Evolutionary conservation across 2,888 invertebrate genomes (phyloP).

Genomic region (Abrostola triplasia): DNA sequence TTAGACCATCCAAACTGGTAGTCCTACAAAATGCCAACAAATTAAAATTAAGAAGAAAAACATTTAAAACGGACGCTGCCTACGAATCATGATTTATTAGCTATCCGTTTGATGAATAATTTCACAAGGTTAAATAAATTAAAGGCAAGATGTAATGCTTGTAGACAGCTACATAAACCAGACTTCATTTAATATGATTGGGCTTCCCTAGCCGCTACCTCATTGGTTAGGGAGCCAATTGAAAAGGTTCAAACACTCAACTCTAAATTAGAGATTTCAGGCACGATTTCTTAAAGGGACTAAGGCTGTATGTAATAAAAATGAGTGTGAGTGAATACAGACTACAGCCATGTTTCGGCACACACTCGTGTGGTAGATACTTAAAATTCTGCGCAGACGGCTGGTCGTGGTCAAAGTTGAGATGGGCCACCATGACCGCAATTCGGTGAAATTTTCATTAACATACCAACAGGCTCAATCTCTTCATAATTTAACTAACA

Average conservation of each 20-base stretch:
- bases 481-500: too few relatives aligned
- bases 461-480: too few relatives aligned
- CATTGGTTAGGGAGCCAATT: not conserved
- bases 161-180: not conserved
- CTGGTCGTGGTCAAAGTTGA: too few relatives aligned
- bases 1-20: too few relatives aligned
- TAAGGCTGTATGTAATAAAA: too few relatives aligned
- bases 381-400: too few relatives aligned
- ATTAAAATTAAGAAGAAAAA: not conserved
- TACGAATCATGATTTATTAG: not conserved
- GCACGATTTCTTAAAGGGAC: too few relatives aligned
- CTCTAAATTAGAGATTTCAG: not conserved
- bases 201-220: not conserved
- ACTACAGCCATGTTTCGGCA: too few relatives aligned
- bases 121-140: slow-evolving; percentile 1
- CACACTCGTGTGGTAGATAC: too few relatives aligned
- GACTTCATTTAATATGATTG: not conserved
- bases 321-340: too few relatives aligned
- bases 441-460: too few relatives aligned
- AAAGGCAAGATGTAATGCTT: not conserved
- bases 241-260: not conserved
- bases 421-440: too few relatives aligned
- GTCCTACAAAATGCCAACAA: not conserved
- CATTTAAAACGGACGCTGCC: not conserved
- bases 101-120: not conserved